Percentiles rank a stretch among this genome's conserved stretches.
Evolutionary conservation across 2,888 invertebrate genomes (phyloP).

Genomic region (Julus scandinavius): DNA sequence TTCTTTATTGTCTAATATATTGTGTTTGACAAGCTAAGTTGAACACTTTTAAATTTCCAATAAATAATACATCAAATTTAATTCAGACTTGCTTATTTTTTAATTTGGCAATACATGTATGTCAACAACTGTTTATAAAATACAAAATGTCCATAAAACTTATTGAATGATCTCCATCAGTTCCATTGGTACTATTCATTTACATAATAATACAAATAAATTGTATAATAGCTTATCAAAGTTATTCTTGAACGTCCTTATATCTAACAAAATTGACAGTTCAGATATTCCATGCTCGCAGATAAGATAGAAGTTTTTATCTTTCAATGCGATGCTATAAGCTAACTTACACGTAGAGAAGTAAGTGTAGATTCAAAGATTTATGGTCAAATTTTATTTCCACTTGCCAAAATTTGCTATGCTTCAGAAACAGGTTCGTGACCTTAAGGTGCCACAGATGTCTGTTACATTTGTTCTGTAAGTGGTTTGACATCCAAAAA

Average conservation of each 20-base stretch:
- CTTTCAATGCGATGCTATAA: not conserved
- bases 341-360: not conserved
- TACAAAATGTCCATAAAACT: too few species aligned
- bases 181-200: too few species aligned
- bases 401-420: not conserved
- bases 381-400: not conserved
- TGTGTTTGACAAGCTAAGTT: too few species aligned
- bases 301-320: not conserved
- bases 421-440: not conserved
- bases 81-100: too few species aligned
- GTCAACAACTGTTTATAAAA: too few species aligned
- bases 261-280: not conserved
- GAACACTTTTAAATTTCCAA: too few species aligned
- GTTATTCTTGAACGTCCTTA: not conserved
- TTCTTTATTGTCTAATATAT: too few species aligned
- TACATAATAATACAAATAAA: too few species aligned
- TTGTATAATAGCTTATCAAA: not conserved
- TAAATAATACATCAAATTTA: too few species aligned
- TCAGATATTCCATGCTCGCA: not conserved
- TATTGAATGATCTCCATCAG: too few species aligned
- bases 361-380: not conserved
- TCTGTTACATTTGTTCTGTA: not conserved
- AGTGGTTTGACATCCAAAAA: not conserved
- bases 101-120: too few species aligned
- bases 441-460: constrained; percentile 8